Evolutionary conservation across 2,113 vertebrate species (phyloP), one percentile per base, ranked within the genome.

Genomic region (Spheniscus mendiculus): DNA sequence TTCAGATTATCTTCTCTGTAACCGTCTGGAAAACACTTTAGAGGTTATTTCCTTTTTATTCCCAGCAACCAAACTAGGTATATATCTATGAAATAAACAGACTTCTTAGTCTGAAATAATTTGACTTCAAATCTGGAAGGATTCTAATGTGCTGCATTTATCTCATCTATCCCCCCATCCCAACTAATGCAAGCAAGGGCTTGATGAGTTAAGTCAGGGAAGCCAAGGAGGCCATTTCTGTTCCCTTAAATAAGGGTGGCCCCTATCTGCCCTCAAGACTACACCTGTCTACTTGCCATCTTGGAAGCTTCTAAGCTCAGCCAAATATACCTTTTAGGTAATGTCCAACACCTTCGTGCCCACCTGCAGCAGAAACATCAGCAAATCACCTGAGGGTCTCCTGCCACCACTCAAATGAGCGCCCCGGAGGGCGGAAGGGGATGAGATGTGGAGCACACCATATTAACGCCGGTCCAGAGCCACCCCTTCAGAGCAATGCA

Each of bases 361-460:
- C 36, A 40, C 0, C 0, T 27, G 16, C 40, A 70, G 18, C 22
- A 91, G 55, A 61, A 93, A 53, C 30, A 10, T 12, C 55, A 89
- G 42, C 17, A 85, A 76, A 59, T 15, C 47, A 62, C n/a, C 12
- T 42, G 20, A 4, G 9, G 9, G 1, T 77, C 36, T 81, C 71
- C 34, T 56, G 3, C 8, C 36, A 69, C 20, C 21, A 4, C 22
- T 55, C n/a, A 55, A n/a, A 36, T 0, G 2, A n/a, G 19, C 6
- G 5, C 3, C 34, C 44, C 53, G 4, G 20, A 78, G 8, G 12
- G 5, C 59, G 72, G 38, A 81, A 71, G 8, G 3, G 7, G 3
- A 5, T 38, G n/a, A 82, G 13, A 47, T 52, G 22, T 34, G 26
- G 47, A 84, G 9, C 8, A 55, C 29, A 34, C 5, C 22, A 1